Base-by-base conservation (phyloP, 1,140 invertebrate species). In the Triops cancriformis region DNA sequence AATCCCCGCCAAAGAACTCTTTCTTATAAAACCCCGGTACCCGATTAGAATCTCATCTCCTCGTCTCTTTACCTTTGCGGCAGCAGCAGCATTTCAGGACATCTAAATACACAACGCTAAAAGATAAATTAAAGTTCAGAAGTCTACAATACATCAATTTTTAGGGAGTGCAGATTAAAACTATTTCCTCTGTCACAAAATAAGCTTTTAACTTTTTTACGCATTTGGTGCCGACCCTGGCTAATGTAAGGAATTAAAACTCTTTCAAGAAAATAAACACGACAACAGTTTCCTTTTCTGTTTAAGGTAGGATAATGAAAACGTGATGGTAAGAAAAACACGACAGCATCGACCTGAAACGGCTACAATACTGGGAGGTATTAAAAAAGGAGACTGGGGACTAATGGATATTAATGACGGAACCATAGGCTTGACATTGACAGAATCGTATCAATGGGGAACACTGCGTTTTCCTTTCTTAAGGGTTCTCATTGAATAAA, bases 401-500 rank as follows among this genome's bases (percentile, higher is more conserved):
- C 51, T 64, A 64, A 64, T 64, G 51, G 51, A 64, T 64, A 64
- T 64, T 64, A 64, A 64, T 64, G 51, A n/a, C 7, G 51, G 14
- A 64, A 64, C 51, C 23, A 18, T 23, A 64, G 23, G 51, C 51
- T 64, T 64, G 51, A 64, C 51, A 64, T 64, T 64, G 51, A 64
- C n/a, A 64, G 51, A 64, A 64, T 64, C 51, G 51, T 64, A 64
- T 64, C 51, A 64, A 64, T 64, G 51, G 51, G 51, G 51, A 64
- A 64, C 51, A 64, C 51, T 6, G 51, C 51, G 23, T 64, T 64
- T 64, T 23, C 51, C 51, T 1, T 3, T 18, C 51, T 64, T 37
- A 64, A 64, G 23, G 51, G 51, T 64, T 64, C 51, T 64, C 51
- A 64, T 64, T 64, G 51, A 64, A 64, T 64, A 64, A 64, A 18